Evolutionary conservation across 2,888 invertebrate species (phyloP).

Genomic region (Neoitamus cyanurus): DNA sequence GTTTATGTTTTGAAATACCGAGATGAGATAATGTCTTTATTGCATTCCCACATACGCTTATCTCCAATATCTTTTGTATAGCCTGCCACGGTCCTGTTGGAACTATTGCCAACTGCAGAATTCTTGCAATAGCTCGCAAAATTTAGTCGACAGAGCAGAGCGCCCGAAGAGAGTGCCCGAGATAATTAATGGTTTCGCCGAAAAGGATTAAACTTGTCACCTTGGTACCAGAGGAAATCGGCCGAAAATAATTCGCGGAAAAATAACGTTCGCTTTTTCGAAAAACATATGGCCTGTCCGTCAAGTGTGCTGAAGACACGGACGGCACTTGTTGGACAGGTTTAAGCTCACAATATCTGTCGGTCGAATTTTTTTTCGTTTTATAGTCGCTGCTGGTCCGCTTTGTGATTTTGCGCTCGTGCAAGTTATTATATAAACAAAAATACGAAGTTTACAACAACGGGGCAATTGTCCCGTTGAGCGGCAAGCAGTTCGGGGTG

Average conservation of each 20-base stretch:
- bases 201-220: background rate
- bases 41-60: too few species aligned
- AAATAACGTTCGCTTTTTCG: background rate
- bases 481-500: too few species aligned
- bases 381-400: background rate
- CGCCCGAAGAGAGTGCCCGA: background rate
- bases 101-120: background rate
- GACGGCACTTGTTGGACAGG: background rate
- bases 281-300: background rate
- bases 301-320: background rate
- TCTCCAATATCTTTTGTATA: too few species aligned
- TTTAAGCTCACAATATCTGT: background rate
- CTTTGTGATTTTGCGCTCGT: background rate
- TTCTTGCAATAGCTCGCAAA: background rate
- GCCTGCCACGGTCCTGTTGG: too few species aligned
- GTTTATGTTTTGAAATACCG: too few species aligned
- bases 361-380: background rate
- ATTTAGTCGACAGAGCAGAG: background rate
- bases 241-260: background rate
- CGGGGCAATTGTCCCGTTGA: background rate
- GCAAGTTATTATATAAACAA: background rate
- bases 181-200: background rate
- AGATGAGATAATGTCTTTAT: too few species aligned
- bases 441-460: slow-evolving; percentile 6
- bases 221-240: background rate